A percentile compares a stretch with the other conserved stretches of the same genome.
These are phyloP conservation scores for Odontomyia ornata DNA, from an alignment of 2,888 invertebrate species.

Conservation along the genomic window DNA sequence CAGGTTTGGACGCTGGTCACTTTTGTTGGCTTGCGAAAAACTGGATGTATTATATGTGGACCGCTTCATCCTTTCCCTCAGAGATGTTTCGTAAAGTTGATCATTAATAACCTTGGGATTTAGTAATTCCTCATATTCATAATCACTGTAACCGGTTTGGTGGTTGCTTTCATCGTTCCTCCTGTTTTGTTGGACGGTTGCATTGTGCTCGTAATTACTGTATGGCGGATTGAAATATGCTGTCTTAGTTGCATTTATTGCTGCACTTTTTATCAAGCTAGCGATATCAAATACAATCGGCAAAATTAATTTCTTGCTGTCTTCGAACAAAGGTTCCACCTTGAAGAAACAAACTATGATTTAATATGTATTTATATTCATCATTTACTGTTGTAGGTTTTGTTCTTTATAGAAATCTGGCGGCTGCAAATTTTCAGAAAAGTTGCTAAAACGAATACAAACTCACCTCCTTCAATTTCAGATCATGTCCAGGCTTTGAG, in stretches of 20 bases:
- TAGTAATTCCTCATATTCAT: conserved; percentile 39
- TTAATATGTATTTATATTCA: too few species aligned
- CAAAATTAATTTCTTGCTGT: conserved; percentile 68
- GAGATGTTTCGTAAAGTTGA: not conserved
- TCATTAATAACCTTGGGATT: conserved; percentile 47
- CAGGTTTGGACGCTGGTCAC: too few species aligned
- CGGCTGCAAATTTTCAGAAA: too few species aligned
- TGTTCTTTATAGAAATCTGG: too few species aligned
- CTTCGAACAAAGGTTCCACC: conserved; percentile 70
- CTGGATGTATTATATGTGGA: too few species aligned
- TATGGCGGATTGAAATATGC: not conserved
- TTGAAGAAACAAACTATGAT: conserved; percentile 58
- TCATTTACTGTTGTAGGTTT: too few species aligned
- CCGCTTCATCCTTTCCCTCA: not conserved
- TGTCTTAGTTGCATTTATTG: conserved; percentile 54
- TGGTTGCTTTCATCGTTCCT: conserved; percentile 5
- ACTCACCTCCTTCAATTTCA: conserved; percentile 69
- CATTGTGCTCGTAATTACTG: too few species aligned
- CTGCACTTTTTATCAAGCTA: conserved; percentile 68
- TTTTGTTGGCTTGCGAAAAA: too few species aligned
- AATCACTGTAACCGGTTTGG: not conserved
- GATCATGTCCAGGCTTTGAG: conserved; percentile 66
- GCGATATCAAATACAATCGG: conserved; percentile 74
- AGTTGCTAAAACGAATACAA: too few species aligned
- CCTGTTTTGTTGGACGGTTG: not conserved